Percentiles rank a stretch among this genome's conserved stretches.
These are phyloP conservation scores for Neosalanx taihuensis DNA, from an alignment of 2,797 vertebrate species.

Conservation along the genomic window DNA sequence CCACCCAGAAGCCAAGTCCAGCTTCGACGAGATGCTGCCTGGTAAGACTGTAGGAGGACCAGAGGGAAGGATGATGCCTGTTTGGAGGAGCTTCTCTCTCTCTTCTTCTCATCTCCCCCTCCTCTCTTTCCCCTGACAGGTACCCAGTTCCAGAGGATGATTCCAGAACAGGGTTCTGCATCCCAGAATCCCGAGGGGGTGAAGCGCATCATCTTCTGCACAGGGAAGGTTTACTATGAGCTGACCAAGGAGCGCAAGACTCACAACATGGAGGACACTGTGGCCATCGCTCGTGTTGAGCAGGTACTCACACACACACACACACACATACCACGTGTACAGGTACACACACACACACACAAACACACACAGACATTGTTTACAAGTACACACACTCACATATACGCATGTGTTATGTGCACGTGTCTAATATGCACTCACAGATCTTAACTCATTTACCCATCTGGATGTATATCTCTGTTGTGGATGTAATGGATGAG, in stretches of 20 bases:
- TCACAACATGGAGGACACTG: constrained; percentile 66
- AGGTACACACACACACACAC: neutral
- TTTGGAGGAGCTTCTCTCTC: neutral
- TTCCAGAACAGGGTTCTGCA: constrained; percentile 71
- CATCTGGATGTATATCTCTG: too few relatives aligned
- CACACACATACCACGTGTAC: neutral
- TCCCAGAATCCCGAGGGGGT: constrained; percentile 71
- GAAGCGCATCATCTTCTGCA: constrained; percentile 82
- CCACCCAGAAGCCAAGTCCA: constrained; percentile 85
- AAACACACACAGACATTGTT: neutral
- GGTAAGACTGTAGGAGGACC: constrained; percentile 60
- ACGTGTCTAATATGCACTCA: too few relatives aligned
- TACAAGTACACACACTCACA: neutral
- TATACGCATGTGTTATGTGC: too few relatives aligned
- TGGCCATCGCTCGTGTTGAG: constrained; percentile 83
- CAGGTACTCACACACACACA: constrained; percentile 64
- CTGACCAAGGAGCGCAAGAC: constrained; percentile 78
- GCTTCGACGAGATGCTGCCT: constrained; percentile 82
- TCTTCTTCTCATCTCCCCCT: too few relatives aligned
- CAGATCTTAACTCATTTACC: too few relatives aligned
- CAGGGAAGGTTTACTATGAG: constrained; percentile 86
- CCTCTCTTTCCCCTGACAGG: constrained; percentile 54
- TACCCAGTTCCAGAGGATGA: constrained; percentile 81
- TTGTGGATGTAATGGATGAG: too few relatives aligned
- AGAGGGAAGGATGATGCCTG: neutral